phyloP scores from a whole-genome alignment of 1,140 invertebrate genomes.

The Pseudomyrmex concolor region DNA sequence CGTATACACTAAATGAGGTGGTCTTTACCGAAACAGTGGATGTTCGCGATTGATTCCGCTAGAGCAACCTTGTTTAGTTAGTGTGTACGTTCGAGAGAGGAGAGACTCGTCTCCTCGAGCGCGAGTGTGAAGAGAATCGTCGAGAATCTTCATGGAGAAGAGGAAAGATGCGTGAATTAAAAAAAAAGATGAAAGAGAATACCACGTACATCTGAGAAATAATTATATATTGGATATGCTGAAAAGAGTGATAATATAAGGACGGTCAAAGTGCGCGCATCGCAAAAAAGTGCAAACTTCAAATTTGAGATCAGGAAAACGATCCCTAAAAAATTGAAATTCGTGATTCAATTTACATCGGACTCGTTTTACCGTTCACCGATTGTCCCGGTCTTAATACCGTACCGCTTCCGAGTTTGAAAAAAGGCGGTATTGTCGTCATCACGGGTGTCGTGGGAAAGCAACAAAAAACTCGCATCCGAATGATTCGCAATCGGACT shows the following conservation, averaged over 20 bases:
- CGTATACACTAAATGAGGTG: too few species aligned
- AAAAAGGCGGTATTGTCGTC: background rate
- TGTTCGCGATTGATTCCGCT: background rate
- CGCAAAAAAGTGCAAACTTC: slow-evolving; percentile 9
- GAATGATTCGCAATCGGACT: slow-evolving; percentile 12
- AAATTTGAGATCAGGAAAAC: slow-evolving; percentile 33
- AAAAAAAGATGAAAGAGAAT: slow-evolving; percentile 4
- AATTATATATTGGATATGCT: background rate
- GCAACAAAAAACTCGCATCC: slow-evolving; percentile 35
- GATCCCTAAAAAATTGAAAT: background rate
- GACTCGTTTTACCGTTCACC: slow-evolving; percentile 1
- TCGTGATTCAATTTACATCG: background rate
- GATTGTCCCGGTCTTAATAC: background rate
- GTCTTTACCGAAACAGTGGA: background rate
- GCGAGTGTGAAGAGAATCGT: background rate
- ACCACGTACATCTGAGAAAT: background rate
- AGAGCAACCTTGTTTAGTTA: background rate
- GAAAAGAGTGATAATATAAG: background rate
- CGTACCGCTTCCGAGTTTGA: slow-evolving; percentile 17
- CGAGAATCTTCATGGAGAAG: background rate
- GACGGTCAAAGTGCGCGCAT: background rate
- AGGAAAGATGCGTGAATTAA: background rate
- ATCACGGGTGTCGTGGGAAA: slow-evolving; percentile 9
- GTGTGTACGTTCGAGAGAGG: background rate
- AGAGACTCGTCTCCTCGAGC: background rate